phyloP scores from a whole-genome alignment of 2,113 vertebrate genomes.

The Myanophis thanlyinensis region DNA sequence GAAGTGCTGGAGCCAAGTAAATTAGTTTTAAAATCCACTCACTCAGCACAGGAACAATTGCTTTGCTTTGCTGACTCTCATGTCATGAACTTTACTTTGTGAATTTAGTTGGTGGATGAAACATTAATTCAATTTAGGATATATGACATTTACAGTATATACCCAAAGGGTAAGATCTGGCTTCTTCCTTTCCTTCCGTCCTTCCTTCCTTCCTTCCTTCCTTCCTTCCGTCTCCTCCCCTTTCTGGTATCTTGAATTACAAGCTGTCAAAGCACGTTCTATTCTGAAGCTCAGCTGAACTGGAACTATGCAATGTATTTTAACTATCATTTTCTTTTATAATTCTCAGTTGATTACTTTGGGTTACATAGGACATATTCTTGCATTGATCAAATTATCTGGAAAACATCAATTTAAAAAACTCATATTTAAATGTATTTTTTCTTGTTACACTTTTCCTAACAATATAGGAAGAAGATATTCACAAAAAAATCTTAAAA shows the following conservation, averaged over 20 bases:
- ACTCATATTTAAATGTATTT: background rate
- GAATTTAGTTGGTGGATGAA: conserved; percentile 56
- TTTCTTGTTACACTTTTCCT: background rate
- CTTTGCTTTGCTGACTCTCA: conserved; percentile 61
- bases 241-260: background rate
- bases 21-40: conserved; percentile 51
- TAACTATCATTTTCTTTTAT: background rate
- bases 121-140: conserved; percentile 56
- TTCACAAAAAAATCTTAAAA: background rate
- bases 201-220: too few species aligned
- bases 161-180: conserved; percentile 39
- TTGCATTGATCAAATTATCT: background rate
- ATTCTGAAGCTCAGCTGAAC: background rate
- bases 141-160: conserved; percentile 29
- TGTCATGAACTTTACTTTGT: conserved; percentile 55
- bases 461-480: background rate
- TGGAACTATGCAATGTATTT: background rate
- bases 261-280: background rate
- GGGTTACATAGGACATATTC: background rate
- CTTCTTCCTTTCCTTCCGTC: background rate
- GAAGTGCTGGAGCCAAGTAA: conserved; percentile 37
- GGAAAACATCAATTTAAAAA: background rate
- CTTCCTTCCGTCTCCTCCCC: too few species aligned
- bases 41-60: conserved; percentile 46
- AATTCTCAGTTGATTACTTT: background rate